Conservation (phyloP, 2,797 vertebrate genomes). For the Rhinoraja longicauda region DNA sequence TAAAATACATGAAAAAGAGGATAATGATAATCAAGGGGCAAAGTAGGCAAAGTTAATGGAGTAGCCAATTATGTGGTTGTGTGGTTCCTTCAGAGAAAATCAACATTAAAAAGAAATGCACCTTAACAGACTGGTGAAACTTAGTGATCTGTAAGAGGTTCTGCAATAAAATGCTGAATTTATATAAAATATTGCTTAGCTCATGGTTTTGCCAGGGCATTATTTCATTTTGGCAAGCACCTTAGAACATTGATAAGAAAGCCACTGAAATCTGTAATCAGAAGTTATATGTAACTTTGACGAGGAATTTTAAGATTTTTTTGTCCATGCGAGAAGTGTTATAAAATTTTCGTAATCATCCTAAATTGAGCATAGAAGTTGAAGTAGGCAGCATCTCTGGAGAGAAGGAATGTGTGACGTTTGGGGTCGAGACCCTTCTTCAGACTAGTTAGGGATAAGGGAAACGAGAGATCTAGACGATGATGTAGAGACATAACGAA, state of each 20-base stretch:
- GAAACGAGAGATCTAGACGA: no score
- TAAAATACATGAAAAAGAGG: background rate
- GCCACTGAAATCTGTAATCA: background rate
- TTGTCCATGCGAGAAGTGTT: background rate
- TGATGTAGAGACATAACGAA: no score
- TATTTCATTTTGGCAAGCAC: background rate
- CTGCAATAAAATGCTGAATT: background rate
- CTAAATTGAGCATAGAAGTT: no score
- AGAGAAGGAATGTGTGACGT: no score
- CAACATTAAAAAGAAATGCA: background rate
- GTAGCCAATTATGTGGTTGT: background rate
- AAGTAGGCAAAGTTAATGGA: background rate
- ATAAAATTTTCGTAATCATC: background rate
- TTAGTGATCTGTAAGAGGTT: no score
- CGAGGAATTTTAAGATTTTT: background rate
- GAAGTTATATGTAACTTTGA: background rate
- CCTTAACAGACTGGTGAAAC: background rate
- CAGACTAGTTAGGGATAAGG: no score
- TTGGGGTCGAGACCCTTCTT: no score
- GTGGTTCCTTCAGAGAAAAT: background rate
- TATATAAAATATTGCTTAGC: background rate
- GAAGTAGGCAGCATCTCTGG: no score
- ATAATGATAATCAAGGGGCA: background rate
- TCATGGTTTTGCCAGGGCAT: background rate
- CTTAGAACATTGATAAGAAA: background rate